A percentile compares a stretch with the other conserved stretches of the same genome.
These are phyloP conservation scores for Cheumatopsyche charites DNA, from an alignment of 1,140 invertebrate species.

Conservation along the genomic window DNA sequence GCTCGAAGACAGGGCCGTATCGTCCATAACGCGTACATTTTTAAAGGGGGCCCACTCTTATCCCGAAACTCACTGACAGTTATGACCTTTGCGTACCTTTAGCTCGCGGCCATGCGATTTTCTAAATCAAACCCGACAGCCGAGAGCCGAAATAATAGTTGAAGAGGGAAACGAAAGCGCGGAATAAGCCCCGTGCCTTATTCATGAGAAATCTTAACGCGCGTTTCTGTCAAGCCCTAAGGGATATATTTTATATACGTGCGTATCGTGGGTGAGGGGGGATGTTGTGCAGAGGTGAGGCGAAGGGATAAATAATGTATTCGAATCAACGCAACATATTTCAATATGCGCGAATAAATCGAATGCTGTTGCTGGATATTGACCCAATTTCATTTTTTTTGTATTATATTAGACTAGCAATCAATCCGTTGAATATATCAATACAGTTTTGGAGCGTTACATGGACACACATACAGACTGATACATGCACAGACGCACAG, in stretches of 20 bases:
- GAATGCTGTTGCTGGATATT: not conserved
- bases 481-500: too few species aligned
- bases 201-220: conserved; percentile 39
- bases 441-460: too few species aligned
- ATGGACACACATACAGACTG: too few species aligned
- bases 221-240: conserved; percentile 34
- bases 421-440: too few species aligned
- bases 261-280: conserved; percentile 17
- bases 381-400: too few species aligned
- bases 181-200: conserved; percentile 31
- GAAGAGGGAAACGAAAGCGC: conserved; percentile 28
- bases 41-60: conserved; percentile 13
- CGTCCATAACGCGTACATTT: not conserved
- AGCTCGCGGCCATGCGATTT: conserved; percentile 29
- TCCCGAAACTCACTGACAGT: conserved; percentile 22
- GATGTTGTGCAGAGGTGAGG: not conserved
- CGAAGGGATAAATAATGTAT: conserved; percentile 33
- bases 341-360: conserved; percentile 32
- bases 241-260: conserved; percentile 35
- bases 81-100: conserved; percentile 34
- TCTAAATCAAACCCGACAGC: conserved; percentile 39
- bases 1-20: not conserved
- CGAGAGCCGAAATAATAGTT: conserved; percentile 37
- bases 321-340: conserved; percentile 35
- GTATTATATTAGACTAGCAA: too few species aligned